Evolutionary conservation across 2,113 vertebrate species (phyloP).

Genomic region (Anser cygnoides): DNA sequence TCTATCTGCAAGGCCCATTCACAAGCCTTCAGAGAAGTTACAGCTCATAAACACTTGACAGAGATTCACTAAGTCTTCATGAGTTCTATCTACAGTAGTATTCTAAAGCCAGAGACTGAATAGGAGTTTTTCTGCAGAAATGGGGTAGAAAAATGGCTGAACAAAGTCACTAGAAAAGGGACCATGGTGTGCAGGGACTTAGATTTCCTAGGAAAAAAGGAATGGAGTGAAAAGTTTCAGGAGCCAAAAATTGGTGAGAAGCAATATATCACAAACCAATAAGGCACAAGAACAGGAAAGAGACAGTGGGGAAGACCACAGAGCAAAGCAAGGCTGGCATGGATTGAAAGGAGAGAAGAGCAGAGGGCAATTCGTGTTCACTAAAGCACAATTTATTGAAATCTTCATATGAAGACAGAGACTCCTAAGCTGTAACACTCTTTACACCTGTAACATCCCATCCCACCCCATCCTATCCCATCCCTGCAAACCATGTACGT

Average conservation of each 20-base stretch:
- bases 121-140: background rate
- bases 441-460: background rate
- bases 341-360: background rate
- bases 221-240: background rate
- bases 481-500: background rate
- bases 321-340: background rate
- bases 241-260: background rate
- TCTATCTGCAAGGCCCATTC: background rate
- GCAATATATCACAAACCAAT: background rate
- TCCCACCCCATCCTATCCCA: background rate
- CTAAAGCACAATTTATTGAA: background rate
- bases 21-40: background rate
- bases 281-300: background rate
- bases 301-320: background rate
- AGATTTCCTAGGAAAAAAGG: background rate
- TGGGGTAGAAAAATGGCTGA: background rate
- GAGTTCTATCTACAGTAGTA: background rate
- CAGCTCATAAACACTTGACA: background rate
- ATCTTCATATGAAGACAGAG: background rate
- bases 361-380: background rate
- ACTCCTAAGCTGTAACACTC: background rate
- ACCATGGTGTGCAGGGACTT: background rate
- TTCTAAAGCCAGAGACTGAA: background rate
- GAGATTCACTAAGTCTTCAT: background rate
- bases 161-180: background rate